Evolutionary conservation across 2,113 vertebrate species (phyloP), one percentile per base, ranked within the genome.

Genomic region (Isichthys henryi): DNA sequence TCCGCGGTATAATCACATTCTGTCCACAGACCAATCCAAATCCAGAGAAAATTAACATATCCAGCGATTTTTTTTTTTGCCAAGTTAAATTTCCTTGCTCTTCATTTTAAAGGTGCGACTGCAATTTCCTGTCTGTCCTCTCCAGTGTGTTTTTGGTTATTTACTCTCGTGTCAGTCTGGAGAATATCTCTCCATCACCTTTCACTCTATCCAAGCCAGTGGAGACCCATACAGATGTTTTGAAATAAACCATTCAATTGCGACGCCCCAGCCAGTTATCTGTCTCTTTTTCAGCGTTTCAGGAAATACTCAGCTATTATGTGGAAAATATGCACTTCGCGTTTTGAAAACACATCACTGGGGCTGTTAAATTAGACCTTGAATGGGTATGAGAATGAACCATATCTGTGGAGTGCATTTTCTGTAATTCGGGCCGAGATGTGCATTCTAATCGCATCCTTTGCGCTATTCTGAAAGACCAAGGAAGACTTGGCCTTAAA

Each of bases 131-230:
- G 74, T 17, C 74, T 80, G 74, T 43, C 35, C 35, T 80, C 74
- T 43, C 35, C 74, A 80, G 35, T 2, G 35, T 80, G 6, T 39
- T 80, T 80, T 80, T 19, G 74, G 74, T 21, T 80, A 80, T 80
- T 80, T 80, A 15, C 15, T 43, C 35, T 35, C 35, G 5, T 80
- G 31, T 43, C 35, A 80, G 35, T 80, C 35, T 19, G 74, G 74
- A 80, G 35, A 80, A 80, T 80, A 80, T 80, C 74, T 80, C 74
- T 80, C 74, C 74, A 80, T 80, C 74, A 43, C 31, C 74, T 80
- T 80, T 80, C 74, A 80, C 6, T 19, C 74, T 19, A 19, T 43
- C 13, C 35, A 80, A 80, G 74, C 74, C 74, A 80, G 74, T 43
- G 74, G 31, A 80, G 74, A 39, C 8, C 31, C 74, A 43, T 43